Evolutionary conservation across 2,888 invertebrate species (phyloP).

Genomic region (Girardia tigrina): DNA sequence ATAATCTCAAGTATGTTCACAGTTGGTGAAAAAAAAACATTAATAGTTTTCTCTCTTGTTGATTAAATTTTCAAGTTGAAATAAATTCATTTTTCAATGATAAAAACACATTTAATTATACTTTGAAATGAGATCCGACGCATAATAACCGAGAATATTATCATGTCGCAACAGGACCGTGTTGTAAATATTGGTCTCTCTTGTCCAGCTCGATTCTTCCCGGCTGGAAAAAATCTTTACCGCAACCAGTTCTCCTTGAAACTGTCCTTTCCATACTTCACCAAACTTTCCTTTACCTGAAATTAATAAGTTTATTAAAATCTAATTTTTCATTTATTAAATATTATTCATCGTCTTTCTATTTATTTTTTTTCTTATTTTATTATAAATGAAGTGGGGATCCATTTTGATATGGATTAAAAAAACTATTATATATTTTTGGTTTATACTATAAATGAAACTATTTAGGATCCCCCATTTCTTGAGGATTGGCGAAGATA

Average conservation of each 20-base stretch:
- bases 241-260: conserved; percentile 91
- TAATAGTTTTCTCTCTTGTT: not conserved
- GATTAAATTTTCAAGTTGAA: not conserved
- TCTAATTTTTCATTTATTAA: not conserved
- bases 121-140: conserved; percentile 72
- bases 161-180: conserved; percentile 94
- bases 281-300: conserved; percentile 94
- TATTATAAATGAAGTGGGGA: no score
- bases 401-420: no score
- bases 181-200: conserved; percentile 90
- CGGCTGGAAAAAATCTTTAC: conserved; percentile 87
- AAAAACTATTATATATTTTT: no score
- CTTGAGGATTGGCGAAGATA: no score
- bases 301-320: conserved; percentile 70
- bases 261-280: conserved; percentile 67
- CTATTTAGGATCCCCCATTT: no score
- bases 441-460: no score
- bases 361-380: no score
- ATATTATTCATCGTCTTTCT: no score
- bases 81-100: not conserved
- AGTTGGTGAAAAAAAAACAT: not conserved
- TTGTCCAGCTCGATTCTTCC: conserved; percentile 83
- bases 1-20: not conserved
- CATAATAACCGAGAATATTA: conserved; percentile 92
- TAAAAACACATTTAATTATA: not conserved